Evolutionary conservation across 2,888 invertebrate genomes (phyloP), one percentile per base, ranked within the genome.

Genomic region (Cephalotes varians): DNA sequence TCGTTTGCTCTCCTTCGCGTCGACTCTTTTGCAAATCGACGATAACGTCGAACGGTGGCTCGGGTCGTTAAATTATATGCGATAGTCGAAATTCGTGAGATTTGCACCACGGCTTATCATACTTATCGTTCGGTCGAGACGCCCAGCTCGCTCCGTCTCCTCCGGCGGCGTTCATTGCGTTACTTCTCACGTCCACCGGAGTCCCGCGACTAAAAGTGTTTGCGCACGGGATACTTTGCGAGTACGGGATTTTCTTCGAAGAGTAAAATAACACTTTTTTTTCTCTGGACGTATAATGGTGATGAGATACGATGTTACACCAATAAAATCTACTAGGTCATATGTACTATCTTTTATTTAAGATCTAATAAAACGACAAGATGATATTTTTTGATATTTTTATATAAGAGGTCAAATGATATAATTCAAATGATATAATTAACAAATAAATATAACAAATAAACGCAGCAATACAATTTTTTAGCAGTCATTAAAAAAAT

Each of bases 41-140:
- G 81, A 83, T 85, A 85, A 81, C 85, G 76, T 51, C 58, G 76
- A 85, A 84, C 76, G 74, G 76, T 76, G 74, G 64, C 49, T 47
- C 65, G 79, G 56, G 21, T 64, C 83, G 83, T 83, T 83, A 83
- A 83, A 83, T 85, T 83, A 73, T 85, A 83, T 72, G 85, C 83
- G 81, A 76, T 51, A 71, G 58, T 77, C 74, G 56, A 81, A 85
- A 81, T 85, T 81, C 81, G 81, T 51, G 60, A 80, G 64, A 80
- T 62, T 71, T 65, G 83, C 62, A 58, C 74, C 58, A 72, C 31
- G 81, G 83, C 81, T 85, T 85, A 83, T 83, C 85, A 65, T 60
- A 51, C 81, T 83, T 85, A 85, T 85, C 84, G 79, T 21, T 54
- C 71, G 71, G 44, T 44, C 58, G 62, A 37, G 65, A 67, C 65